These are phyloP conservation scores for Toxonevra muliebris DNA, from an alignment of 2,888 invertebrate genomes.

Conservation along the genomic window DNA sequence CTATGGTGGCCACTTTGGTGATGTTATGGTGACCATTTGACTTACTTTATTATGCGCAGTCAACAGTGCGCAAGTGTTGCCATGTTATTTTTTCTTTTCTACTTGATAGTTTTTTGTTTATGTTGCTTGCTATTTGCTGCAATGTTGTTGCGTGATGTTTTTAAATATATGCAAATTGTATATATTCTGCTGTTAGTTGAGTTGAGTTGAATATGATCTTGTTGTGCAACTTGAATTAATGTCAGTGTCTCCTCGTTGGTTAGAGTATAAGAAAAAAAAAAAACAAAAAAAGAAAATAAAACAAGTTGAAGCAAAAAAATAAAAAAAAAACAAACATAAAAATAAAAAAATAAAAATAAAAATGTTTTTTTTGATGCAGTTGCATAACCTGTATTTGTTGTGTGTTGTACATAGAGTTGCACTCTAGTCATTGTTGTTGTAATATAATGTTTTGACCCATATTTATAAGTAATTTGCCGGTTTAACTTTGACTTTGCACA, in stretches of 20 bases:
- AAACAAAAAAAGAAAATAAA: no score
- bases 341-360: no score
- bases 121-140: background rate
- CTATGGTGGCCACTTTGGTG: background rate
- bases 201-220: background rate
- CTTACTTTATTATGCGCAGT: slow-evolving; percentile 29
- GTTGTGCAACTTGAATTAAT: slow-evolving; percentile 26
- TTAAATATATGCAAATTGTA: slow-evolving; percentile 25
- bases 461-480: no score
- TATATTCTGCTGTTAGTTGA: slow-evolving; percentile 1
- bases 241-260: background rate
- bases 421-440: no score
- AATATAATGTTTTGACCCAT: no score
- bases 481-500: no score
- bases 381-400: slow-evolving; percentile 29
- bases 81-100: background rate
- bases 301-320: no score
- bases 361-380: background rate
- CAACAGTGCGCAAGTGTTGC: slow-evolving; percentile 11
- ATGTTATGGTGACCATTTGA: slow-evolving; percentile 28
- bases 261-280: no score
- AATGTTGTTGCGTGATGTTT: background rate
- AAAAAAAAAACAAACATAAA: no score
- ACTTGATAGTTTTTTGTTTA: background rate
- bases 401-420: background rate